Evolutionary conservation across 1,140 invertebrate species (phyloP).

Genomic region (Lamellibrachia luymesi): DNA sequence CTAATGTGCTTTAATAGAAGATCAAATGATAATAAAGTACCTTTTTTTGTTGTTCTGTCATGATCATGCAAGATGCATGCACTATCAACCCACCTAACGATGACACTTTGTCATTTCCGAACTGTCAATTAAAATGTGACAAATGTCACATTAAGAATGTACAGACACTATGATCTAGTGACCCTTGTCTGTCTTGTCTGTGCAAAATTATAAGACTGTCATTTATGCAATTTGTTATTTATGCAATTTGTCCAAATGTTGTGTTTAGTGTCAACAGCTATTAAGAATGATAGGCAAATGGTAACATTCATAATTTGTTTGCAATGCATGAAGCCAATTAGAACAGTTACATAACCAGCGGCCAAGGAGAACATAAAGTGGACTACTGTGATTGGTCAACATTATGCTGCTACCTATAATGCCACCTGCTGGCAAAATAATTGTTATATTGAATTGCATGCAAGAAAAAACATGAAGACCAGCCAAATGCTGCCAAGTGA

Average conservation of each 20-base stretch:
- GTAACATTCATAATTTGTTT: neutral
- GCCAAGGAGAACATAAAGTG: neutral
- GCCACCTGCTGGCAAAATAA: neutral
- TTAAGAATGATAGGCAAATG: neutral
- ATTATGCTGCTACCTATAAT: neutral
- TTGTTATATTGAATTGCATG: neutral
- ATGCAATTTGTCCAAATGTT: neutral
- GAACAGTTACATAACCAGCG: neutral
- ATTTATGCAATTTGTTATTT: neutral
- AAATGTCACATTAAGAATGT: neutral
- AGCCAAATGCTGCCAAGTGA: neutral
- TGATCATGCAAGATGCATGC: neutral
- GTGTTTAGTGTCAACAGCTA: neutral
- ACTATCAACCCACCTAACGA: neutral
- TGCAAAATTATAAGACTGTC: too few relatives aligned
- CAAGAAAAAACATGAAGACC: neutral
- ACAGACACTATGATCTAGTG: too few relatives aligned
- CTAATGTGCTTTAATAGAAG: neutral
- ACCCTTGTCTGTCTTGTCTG: too few relatives aligned
- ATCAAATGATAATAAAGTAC: too few relatives aligned
- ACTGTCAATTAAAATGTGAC: neutral
- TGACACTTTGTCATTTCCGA: neutral
- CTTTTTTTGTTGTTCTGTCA: too few relatives aligned
- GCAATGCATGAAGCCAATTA: neutral
- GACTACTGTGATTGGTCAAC: neutral